Conservation (phyloP, 2,888 invertebrate genomes). For the Pinctada fucata region DNA sequence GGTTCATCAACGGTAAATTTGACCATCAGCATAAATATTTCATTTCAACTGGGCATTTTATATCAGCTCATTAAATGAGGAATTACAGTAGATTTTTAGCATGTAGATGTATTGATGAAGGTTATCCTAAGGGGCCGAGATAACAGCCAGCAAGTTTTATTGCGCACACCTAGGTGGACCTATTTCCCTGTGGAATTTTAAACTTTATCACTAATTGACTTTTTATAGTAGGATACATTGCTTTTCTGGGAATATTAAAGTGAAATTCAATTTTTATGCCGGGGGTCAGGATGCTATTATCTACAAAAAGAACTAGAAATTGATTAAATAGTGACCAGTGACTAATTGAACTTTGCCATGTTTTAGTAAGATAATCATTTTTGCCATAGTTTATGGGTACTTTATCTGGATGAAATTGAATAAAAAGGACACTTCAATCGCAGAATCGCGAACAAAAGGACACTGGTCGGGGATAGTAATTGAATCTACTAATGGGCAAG, state of each 20-base stretch:
- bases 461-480: constrained; percentile 25
- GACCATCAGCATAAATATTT: constrained; percentile 30
- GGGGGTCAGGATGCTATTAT: neutral
- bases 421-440: constrained; percentile 8
- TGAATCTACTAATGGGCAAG: constrained; percentile 23
- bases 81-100: constrained; percentile 23
- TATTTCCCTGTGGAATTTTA: constrained; percentile 38
- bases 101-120: constrained; percentile 30
- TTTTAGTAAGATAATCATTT: constrained; percentile 25
- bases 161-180: constrained; percentile 25
- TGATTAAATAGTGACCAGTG: neutral
- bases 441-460: constrained; percentile 2
- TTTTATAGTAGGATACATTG: constrained; percentile 34
- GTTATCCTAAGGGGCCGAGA: constrained; percentile 6
- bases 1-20: constrained; percentile 12
- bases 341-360: constrained; percentile 23
- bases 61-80: constrained; percentile 29
- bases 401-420: constrained; percentile 29
- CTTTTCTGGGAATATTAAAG: constrained; percentile 28
- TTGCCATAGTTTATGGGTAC: constrained; percentile 9
- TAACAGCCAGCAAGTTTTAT: constrained; percentile 31
- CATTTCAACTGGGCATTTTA: constrained; percentile 26
- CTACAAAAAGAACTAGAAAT: constrained; percentile 5
- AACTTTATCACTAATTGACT: constrained; percentile 39
- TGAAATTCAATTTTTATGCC: constrained; percentile 27